Base-by-base conservation (phyloP, 2,797 vertebrate species). In the Paratrypauchen microcephalus region DNA sequence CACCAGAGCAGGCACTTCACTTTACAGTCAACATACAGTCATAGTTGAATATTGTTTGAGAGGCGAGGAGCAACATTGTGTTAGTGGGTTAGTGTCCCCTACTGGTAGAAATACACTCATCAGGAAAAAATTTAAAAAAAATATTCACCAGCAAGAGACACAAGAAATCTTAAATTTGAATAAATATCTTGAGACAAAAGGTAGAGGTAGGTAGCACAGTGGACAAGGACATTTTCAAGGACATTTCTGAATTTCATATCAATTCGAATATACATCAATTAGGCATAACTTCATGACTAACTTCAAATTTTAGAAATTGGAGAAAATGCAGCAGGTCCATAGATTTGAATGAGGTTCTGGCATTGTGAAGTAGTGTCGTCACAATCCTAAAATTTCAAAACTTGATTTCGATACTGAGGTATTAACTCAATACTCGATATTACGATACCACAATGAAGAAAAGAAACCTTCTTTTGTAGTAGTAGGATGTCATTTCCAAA, bases 91-190 rank as follows among this genome's bases (percentile, higher is more conserved):
- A 30, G 56, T 58, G 56, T 26, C 56, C 30, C 56, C 56, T 58
- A 58, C 26, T 85, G 78, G 83, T 80, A 81, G 68, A 81, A 81
- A 74, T 55, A 78, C 21, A 48, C n/a, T 70, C 36, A 48, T 9
- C 66, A n/a, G 56, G 16, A 39, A 65, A 74, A 84, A 72, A 28
- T 16, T n/a, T n/a, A n/a, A n/a, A n/a, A n/a, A 66, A 39, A 52
- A 48, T 16, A 13, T 65, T 23, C 6, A 19, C 45, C 15, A 50
- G 63, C 45, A 30, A 50, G 23, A 36, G 32, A 21, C 16, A 19
- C 57, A 59, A 60, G 16, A 39, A 21, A 39, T 59, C 13, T 39
- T 11, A 19, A 36, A 21, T 36, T 36, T 4, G 11, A 9, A 39
- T 61, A 39, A n/a, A 21, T 36, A 61, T 18, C 24, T 58, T 28